phyloP scores from a whole-genome alignment of 2,888 invertebrate species.

The Sicus ferrugineus region DNA sequence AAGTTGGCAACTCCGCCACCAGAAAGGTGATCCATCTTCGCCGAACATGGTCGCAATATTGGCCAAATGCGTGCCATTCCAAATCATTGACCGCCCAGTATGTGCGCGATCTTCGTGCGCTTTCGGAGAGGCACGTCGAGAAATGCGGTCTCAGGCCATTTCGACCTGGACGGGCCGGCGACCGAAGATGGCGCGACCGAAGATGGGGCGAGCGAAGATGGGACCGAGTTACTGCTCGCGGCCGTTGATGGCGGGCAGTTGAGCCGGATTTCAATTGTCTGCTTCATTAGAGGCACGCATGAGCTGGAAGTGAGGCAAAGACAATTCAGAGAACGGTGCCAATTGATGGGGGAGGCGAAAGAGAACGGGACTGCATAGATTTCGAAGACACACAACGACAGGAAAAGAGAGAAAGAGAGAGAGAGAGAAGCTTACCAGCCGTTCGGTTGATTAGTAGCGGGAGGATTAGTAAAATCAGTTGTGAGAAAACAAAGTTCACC shows the following conservation, averaged over 20 bases:
- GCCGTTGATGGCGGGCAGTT: neutral
- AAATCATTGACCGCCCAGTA: neutral
- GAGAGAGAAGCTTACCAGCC: neutral
- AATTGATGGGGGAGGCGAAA: neutral
- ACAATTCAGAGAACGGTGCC: too few relatives aligned
- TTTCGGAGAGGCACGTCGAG: constrained; percentile 10
- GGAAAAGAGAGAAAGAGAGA: neutral
- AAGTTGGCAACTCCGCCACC: neutral
- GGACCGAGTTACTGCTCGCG: neutral
- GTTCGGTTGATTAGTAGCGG: neutral
- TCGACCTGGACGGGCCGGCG: neutral
- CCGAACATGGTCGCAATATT: constrained; percentile 1
- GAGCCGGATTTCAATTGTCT: constrained; percentile 30
- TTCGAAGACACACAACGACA: too few relatives aligned
- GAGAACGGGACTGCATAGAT: neutral
- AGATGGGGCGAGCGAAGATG: neutral
- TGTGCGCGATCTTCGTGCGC: neutral
- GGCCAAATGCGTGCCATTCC: constrained; percentile 3
- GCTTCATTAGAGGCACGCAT: constrained; percentile 23
- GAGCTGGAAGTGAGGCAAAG: neutral
- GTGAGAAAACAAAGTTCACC: constrained; percentile 26
- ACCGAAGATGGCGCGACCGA: neutral
- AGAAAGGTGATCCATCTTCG: neutral
- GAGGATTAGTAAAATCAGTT: neutral
- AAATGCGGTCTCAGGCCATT: constrained; percentile 12